phyloP scores from a whole-genome alignment of 2,888 invertebrate genomes.

The Amblyteles armatorius region DNA sequence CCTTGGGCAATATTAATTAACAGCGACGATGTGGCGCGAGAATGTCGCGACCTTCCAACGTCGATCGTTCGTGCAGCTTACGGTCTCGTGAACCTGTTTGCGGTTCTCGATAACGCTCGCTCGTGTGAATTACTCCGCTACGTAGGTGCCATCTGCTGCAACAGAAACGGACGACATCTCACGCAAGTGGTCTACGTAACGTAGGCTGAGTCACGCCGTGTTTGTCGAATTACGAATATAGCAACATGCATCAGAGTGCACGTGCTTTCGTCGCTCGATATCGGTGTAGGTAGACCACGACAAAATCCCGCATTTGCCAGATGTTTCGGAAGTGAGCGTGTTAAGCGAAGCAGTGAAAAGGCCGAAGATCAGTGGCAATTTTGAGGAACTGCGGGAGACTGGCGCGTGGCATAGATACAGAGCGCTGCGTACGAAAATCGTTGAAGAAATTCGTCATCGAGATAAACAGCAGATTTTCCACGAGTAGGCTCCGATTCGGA shows the following conservation, averaged over 20 bases:
- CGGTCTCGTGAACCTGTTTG: conserved; percentile 27
- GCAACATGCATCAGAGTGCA: conserved; percentile 2
- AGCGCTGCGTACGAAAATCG: not conserved
- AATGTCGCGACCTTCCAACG: conserved; percentile 53
- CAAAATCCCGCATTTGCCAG: conserved; percentile 6
- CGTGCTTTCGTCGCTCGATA: not conserved
- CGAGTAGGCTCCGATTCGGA: not conserved
- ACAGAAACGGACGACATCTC: not conserved
- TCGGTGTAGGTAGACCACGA: not conserved
- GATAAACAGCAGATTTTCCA: not conserved
- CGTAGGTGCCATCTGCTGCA: not conserved
- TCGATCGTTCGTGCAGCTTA: conserved; percentile 9
- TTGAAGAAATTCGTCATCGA: not conserved
- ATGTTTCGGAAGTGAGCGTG: conserved; percentile 13
- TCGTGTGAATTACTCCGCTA: not conserved
- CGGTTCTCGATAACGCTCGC: not conserved
- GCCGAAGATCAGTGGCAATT: not conserved
- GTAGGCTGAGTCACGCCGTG: conserved; percentile 15
- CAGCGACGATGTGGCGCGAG: conserved; percentile 27
- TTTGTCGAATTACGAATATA: not conserved
- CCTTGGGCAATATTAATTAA: conserved; percentile 61
- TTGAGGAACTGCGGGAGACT: not conserved
- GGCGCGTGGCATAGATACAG: conserved; percentile 17
- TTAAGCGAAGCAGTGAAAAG: not conserved
- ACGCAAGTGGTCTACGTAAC: not conserved